Base-by-base conservation (phyloP, 2,113 vertebrate species). In the Sciurus niger region DNA sequence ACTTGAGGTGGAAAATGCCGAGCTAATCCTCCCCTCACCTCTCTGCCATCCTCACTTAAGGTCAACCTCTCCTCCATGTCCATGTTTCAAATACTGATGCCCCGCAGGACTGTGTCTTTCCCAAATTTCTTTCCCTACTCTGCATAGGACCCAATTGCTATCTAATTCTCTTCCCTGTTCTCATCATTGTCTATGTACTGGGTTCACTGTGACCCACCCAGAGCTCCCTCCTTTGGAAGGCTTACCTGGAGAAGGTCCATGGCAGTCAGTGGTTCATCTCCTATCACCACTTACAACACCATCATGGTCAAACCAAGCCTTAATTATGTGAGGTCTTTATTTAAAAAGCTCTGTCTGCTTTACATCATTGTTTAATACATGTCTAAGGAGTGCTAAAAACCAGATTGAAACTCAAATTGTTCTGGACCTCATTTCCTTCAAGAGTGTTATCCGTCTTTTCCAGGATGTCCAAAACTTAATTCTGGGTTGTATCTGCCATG, bases 401-500 rank as follows among this genome's bases (percentile, higher is more conserved):
- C 72, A 88, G 34, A n/a, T 25, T 6, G 25, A 60, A 72, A 55
- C 14, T 32, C 13, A 2, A 4, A 4, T 65, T 72, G n/a, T 22
- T 28, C 40, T 60, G n/a, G 14, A 82, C 4, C 2, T 13, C 32
- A 20, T 83, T 43, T 30, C 24, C 43, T 84, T 63, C 16, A 65
- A 55, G 7, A 11, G 4, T 28, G 28, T 2, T 65, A 28, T 6
- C 2, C 6, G 48, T 13, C 34, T 11, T 76, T n/a, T 68, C 10
- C 22, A n/a, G 20, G 16, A 28, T 37, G 6, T 24, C 30, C 6
- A 63, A 63, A 32, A 28, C 8, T 17, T 48, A 68, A 34, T 60
- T 68, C 24, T 22, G 0, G 32, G 1, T 65, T 16, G 0, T 4
- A 12, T 9, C 30, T 14, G 22, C 5, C 79, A 3, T 40, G 43